These are phyloP conservation scores for Epinotia brunnichana DNA, from an alignment of 2,888 invertebrate species.

Conservation along the genomic window DNA sequence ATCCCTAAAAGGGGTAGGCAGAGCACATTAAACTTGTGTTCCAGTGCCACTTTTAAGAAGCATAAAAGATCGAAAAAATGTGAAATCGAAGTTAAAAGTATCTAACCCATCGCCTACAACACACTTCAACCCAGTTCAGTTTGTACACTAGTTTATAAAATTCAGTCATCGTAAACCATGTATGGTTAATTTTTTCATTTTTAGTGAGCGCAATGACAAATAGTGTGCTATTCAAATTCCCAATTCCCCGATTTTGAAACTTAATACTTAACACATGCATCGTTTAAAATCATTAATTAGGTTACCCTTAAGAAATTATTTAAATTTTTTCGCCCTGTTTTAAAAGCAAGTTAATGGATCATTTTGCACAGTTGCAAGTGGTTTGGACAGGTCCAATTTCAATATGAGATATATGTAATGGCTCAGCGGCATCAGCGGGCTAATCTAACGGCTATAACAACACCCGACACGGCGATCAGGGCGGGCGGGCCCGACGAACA, in stretches of 20 bases:
- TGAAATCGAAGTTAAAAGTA: no score
- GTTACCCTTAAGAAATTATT: background rate
- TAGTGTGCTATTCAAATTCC: no score
- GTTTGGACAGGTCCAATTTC: constrained; percentile 21
- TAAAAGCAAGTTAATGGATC: background rate
- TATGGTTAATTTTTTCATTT: background rate
- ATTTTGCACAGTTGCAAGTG: constrained; percentile 8
- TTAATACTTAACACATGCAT: no score
- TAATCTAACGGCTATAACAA: constrained; percentile 40
- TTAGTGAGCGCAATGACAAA: background rate
- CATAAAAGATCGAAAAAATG: no score
- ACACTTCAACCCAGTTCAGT: no score
- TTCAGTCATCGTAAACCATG: no score
- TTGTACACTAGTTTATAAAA: no score
- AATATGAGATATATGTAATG: constrained; percentile 29
- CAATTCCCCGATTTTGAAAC: no score
- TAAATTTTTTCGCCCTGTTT: background rate
- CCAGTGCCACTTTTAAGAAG: no score
- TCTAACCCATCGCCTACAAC: no score
- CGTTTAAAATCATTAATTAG: background rate
- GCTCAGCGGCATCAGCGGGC: constrained; percentile 24
- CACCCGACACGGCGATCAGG: constrained; percentile 27
- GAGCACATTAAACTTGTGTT: no score
- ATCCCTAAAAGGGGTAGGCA: no score
- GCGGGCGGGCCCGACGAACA: constrained; percentile 22